Evolutionary conservation across 2,113 vertebrate species (phyloP).

Genomic region (Catagonus wagneri): DNA sequence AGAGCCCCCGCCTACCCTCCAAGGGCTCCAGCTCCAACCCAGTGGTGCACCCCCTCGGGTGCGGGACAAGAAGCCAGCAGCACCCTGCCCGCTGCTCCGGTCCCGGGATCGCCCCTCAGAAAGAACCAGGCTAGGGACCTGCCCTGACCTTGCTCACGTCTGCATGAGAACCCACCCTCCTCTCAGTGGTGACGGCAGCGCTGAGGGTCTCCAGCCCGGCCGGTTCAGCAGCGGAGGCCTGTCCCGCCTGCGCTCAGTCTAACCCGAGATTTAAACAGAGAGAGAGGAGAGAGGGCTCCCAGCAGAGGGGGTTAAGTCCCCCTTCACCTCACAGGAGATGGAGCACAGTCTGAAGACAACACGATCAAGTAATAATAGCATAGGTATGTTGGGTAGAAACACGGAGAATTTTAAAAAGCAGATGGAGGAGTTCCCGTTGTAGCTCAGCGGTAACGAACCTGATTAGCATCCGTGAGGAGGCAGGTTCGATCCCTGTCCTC

Average conservation of each 20-base stretch:
- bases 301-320: no score
- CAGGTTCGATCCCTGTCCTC: no score
- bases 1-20: not conserved
- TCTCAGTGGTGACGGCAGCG: not conserved
- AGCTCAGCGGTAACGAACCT: no score
- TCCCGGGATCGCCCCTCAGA: no score
- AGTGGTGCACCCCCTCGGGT: rapidly evolving
- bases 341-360: not conserved
- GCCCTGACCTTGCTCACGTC: not conserved
- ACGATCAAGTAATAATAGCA: rapidly evolving
- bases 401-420: not conserved
- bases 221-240: rapidly evolving
- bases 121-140: not conserved
- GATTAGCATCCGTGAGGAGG: no score
- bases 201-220: no score
- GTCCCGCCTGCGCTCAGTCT: rapidly evolving
- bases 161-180: no score
- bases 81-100: not conserved
- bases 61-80: not conserved
- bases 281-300: not conserved
- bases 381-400: not conserved
- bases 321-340: not conserved
- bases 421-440: no score
- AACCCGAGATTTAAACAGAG: not conserved
- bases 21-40: not conserved